phyloP scores from a whole-genome alignment of 2,888 invertebrate species.

The Cephus pulcher region DNA sequence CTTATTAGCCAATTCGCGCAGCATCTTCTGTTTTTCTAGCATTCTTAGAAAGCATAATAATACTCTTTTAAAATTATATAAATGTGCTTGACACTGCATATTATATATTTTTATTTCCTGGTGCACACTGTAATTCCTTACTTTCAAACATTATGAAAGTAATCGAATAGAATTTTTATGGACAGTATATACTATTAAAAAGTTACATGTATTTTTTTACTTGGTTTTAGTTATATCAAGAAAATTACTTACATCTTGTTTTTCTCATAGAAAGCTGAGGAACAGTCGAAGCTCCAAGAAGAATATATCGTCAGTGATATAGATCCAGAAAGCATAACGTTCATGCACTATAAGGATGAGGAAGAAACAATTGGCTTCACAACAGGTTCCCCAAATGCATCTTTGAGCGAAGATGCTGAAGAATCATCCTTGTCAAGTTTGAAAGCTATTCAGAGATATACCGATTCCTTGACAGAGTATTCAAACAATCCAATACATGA shows the following conservation, averaged over 20 bases:
- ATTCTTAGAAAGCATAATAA: not conserved
- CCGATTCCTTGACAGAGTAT: not conserved
- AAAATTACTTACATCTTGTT: not conserved
- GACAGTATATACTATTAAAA: too few species aligned
- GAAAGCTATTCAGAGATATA: conserved; percentile 38
- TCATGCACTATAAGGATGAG: conserved; percentile 45
- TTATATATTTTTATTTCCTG: not conserved
- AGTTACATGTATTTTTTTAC: too few species aligned
- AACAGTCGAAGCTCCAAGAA: conserved; percentile 36
- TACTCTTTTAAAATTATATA: not conserved
- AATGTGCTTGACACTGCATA: not conserved
- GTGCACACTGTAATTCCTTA: not conserved
- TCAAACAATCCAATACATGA: not conserved
- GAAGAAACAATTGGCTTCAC: conserved; percentile 45
- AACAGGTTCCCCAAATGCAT: conserved; percentile 44
- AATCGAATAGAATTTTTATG: too few species aligned
- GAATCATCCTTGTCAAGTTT: conserved; percentile 45
- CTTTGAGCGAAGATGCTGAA: conserved; percentile 47
- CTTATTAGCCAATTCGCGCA: not conserved
- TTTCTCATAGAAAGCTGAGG: conserved; percentile 36
- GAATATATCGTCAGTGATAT: conserved; percentile 54
- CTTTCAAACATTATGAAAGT: not conserved
- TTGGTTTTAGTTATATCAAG: not conserved
- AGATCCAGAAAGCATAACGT: conserved; percentile 51
- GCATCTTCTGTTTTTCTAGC: not conserved